Evolutionary conservation across 2,888 invertebrate species (phyloP).

Genomic region (Diaphora mendica): DNA sequence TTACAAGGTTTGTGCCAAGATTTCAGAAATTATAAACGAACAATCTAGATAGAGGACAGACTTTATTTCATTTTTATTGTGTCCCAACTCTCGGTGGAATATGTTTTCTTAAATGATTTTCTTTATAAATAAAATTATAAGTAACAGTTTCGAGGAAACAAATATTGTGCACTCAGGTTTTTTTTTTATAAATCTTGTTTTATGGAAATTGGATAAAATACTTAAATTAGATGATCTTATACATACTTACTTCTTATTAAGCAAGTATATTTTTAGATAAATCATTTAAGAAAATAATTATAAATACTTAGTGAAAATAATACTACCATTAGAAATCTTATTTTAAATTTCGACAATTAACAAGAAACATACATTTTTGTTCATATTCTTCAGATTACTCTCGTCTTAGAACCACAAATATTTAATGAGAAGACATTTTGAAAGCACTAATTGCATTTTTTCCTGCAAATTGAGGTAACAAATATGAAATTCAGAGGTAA

Average conservation of each 20-base stretch:
- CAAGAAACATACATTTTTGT: no score
- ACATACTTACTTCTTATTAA: no score
- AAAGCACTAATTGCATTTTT: conserved; percentile 25
- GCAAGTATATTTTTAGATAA: no score
- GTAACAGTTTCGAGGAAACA: neutral
- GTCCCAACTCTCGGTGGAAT: conserved; percentile 20
- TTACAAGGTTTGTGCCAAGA: conserved; percentile 14
- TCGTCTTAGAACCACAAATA: neutral
- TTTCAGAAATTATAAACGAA: conserved; percentile 26
- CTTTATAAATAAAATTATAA: neutral
- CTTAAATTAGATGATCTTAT: neutral
- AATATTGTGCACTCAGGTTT: neutral
- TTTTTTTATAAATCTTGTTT: neutral
- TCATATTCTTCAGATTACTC: neutral
- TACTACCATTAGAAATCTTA: no score
- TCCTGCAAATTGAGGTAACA: conserved; percentile 49
- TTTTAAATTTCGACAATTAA: no score
- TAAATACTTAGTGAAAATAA: neutral
- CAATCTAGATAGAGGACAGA: conserved; percentile 30
- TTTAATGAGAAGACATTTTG: neutral
- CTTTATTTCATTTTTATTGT: conserved; percentile 37
- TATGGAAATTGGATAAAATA: neutral
- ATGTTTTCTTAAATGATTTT: conserved; percentile 17
- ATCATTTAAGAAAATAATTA: neutral
- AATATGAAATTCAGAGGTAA: conserved; percentile 66